Conservation (phyloP, 2,888 invertebrate genomes). For the Trichopria drosophilae region DNA sequence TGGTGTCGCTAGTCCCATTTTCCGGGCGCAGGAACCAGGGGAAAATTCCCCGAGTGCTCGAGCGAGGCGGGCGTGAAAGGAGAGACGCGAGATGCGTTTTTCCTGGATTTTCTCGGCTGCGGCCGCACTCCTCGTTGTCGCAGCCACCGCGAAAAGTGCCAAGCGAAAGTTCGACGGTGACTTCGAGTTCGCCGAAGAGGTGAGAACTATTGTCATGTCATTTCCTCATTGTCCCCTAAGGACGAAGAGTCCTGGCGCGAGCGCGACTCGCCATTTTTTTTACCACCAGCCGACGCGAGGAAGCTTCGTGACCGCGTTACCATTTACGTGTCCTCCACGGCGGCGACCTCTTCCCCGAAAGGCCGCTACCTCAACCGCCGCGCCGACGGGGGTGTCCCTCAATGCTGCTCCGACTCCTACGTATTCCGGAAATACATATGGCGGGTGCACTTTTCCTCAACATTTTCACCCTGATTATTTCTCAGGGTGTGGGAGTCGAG, state of each 20-base stretch:
- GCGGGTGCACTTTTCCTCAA: too few species aligned
- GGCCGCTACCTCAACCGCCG: too few species aligned
- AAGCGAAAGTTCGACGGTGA: constrained; percentile 77
- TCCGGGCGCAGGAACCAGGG: constrained; percentile 1
- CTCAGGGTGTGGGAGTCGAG: too few species aligned
- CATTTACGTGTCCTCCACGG: too few species aligned
- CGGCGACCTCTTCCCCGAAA: too few species aligned
- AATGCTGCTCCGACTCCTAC: too few species aligned
- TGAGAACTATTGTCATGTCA: constrained; percentile 53
- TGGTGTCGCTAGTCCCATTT: constrained; percentile 15
- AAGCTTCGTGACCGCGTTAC: too few species aligned
- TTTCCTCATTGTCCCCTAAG: constrained; percentile 8
- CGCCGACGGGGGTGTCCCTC: too few species aligned
- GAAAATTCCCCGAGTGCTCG: constrained; percentile 7
- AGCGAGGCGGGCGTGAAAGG: constrained; percentile 23
- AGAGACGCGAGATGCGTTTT: constrained; percentile 54
- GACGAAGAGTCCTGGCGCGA: constrained; percentile 25
- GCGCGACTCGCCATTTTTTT: too few species aligned
- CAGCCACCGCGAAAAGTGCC: constrained; percentile 54
- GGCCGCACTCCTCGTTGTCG: constrained; percentile 37
- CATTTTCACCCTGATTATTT: too few species aligned
- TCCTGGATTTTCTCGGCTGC: constrained; percentile 54
- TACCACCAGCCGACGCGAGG: too few species aligned
- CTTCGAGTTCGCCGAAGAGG: constrained; percentile 80
- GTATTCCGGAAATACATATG: too few species aligned